Percentiles rank a stretch among this genome's conserved stretches.
These are phyloP conservation scores for Spongilla lacustris DNA, from an alignment of 37 sponge, comb jelly and placozoan species.

Conservation along the genomic window DNA sequence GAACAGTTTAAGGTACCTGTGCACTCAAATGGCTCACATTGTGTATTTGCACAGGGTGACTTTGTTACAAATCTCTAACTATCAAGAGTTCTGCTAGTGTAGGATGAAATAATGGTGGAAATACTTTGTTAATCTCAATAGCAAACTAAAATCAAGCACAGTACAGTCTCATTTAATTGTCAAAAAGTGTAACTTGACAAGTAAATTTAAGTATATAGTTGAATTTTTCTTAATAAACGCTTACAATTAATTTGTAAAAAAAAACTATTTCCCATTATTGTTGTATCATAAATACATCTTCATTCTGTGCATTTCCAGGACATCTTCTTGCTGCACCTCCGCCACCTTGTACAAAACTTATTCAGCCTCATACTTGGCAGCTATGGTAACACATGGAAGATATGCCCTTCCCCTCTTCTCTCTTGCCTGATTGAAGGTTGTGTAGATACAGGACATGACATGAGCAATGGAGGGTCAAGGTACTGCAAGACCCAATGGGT, in stretches of 20 bases:
- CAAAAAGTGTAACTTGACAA: too few species aligned
- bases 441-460: constrained; percentile 31
- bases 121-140: too few species aligned
- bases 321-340: constrained; percentile 31
- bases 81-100: too few species aligned
- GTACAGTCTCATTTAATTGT: too few species aligned
- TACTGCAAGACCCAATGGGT: neutral
- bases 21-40: neutral
- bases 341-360: constrained; percentile 21
- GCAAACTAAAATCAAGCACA: too few species aligned
- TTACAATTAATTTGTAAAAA: neutral
- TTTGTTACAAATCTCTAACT: neutral
- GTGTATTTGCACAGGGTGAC: neutral
- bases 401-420: constrained; percentile 55
- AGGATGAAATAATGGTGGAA: too few species aligned
- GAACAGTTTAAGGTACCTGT: constrained; percentile 14
- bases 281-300: neutral
- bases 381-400: constrained; percentile 54
- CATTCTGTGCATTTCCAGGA: neutral
- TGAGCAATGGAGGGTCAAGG: constrained; percentile 62
- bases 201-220: too few species aligned
- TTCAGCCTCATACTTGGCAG: constrained; percentile 9
- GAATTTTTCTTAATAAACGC: too few species aligned
- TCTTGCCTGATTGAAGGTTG: constrained; percentile 53
- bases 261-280: neutral